phyloP scores from a whole-genome alignment of 1,140 invertebrate species.

The Gerris buenoi region DNA sequence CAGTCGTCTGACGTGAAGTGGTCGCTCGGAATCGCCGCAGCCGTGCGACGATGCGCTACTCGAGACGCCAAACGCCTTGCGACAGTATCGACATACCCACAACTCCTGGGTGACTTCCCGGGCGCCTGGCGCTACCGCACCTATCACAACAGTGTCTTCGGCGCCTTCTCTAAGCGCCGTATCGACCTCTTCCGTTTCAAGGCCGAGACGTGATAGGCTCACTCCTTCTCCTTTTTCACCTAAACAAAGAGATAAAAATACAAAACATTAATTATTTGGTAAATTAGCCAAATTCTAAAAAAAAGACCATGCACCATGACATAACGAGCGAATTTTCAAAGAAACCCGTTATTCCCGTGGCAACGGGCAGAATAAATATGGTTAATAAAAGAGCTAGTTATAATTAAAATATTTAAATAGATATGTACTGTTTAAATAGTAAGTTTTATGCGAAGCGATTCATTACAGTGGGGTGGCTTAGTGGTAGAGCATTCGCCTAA shows the following conservation, averaged over 20 bases:
- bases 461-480: too few species aligned
- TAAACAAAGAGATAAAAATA: neutral
- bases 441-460: too few species aligned
- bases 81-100: conserved; percentile 57
- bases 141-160: conserved; percentile 18
- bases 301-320: too few species aligned
- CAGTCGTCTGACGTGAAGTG: conserved; percentile 46
- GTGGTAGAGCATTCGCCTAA: too few species aligned
- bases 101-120: conserved; percentile 68
- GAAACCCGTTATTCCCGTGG: too few species aligned
- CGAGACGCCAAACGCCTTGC: conserved; percentile 25
- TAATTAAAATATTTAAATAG: too few species aligned
- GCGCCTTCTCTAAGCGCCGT: neutral
- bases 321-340: too few species aligned
- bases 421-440: too few species aligned
- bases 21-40: conserved; percentile 33
- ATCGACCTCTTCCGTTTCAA: neutral
- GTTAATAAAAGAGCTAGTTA: too few species aligned
- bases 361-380: too few species aligned
- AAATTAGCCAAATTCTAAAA: too few species aligned
- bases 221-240: neutral
- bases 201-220: neutral
- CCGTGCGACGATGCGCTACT: conserved; percentile 33
- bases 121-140: conserved; percentile 26
- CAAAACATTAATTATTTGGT: too few species aligned